Evolutionary conservation across 2,888 invertebrate genomes (phyloP), one percentile per base, ranked within the genome.

Genomic region (Xestia sexstrigata): DNA sequence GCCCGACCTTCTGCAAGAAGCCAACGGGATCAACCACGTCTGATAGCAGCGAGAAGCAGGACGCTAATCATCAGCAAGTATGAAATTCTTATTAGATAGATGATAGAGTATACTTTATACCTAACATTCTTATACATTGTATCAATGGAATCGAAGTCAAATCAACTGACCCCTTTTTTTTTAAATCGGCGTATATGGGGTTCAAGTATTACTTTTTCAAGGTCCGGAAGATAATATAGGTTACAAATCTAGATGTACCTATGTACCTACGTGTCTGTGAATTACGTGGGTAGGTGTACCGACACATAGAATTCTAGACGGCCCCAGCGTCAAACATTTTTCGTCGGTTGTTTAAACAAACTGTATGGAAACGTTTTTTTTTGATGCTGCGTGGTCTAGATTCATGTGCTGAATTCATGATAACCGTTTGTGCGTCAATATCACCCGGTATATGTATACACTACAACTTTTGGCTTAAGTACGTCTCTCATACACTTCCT

Each of bases 1-100:
- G 92, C 92, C 98, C 92, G 93, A 97, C 87, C 92, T 98, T 90
- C 96, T 98, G 95, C 89, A 92, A 91, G 86, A 94, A 93, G 75
- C 89, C 92, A 0, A 79, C 92, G 0, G 90, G 88, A 2, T 93
- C 94, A 0, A 93, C 95, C 0, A 88, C 87, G 15, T 95, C 95
- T 0, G 95, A 95, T 55, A 95, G 95, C 93, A 96, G 96, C 72
- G 96, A 95, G 39, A 96, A 96, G 70, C 92, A 92, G 9, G 95
- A 95, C 39, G 86, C 88, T 4, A 93, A 93, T 74, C 92, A 93
- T 42, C 93, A 94, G 74, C 95, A 95, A 94, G 95, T 95, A 23
- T 90, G 92, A 63, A 17, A 60, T 60, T 30, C 17, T 60, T 17
- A 17, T 60, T 60, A 8, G 17, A 30, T n/a, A 17, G 17, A 13